Evolutionary conservation across 2,797 vertebrate genomes (phyloP), one percentile per base, ranked within the genome.

Genomic region (Adelosebastes latens): DNA sequence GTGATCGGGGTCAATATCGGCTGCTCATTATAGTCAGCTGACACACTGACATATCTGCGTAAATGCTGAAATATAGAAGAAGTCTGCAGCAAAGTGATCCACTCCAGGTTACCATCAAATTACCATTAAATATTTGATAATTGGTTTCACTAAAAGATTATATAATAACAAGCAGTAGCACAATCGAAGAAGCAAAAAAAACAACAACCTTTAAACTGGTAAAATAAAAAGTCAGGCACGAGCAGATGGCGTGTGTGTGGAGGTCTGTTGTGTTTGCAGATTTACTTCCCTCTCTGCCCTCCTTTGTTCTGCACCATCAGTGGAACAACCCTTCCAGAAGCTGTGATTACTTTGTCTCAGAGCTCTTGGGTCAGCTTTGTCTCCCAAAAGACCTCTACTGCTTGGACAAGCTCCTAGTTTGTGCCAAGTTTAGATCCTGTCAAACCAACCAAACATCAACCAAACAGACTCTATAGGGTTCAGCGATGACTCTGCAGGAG

Each of bases 181-280:
- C 39, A 42, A 42, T 42, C 14, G 39, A 6, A 42, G 14, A 42
- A 16, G 39, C 14, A 42, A 42, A 42, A 42, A 42, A 42, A 2
- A 14, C 14, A 16, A 42, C 14, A 14, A 16, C 39, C 6, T 42
- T 42, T 42, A 42, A 42, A 42, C 14, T 27, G 55, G 5, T n/a
- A 2, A 60, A 31, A 60, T 14, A 42, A 11, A 29, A 65, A 22
- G 9, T 67, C 55, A 76, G 46, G 36, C 49, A 24, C 5, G 14
- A 2, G 22, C 59, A 70, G 64, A 66, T 46, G 27, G 66, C 4
- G 4, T 20, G 27, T 66, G 25, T 77, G 39, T 32, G 32, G 6
- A 75, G 31, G 22, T 70, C 32, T 67, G 29, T 24, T 42, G 25
- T 77, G 62, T 62, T 66, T 49, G 62, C 32, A 72, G 34, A 75